A percentile compares a stretch with the other conserved stretches of the same genome.
Conservation (phyloP, 2,888 invertebrate species). For the Melanotus villosus region DNA sequence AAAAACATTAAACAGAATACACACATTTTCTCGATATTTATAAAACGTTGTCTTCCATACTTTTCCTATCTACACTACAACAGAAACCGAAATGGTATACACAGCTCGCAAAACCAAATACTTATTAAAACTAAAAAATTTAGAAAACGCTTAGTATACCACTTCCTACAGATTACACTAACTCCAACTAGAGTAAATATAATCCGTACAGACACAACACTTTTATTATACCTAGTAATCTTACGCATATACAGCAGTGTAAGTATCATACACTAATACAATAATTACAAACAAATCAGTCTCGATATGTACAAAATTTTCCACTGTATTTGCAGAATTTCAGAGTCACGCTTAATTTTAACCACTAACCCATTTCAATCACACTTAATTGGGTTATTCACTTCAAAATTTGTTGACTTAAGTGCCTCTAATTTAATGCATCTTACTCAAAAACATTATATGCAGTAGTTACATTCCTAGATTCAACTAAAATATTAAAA, state of each 20-base stretch:
- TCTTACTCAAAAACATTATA: constrained; percentile 24
- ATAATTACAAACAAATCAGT: constrained; percentile 47
- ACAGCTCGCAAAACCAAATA: too few relatives aligned
- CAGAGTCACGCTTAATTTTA: constrained; percentile 33
- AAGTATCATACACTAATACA: constrained; percentile 46
- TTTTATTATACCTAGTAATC: constrained; percentile 34
- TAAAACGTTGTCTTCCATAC: too few relatives aligned
- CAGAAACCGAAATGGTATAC: too few relatives aligned
- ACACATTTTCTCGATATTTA: too few relatives aligned
- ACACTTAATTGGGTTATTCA: constrained; percentile 14
- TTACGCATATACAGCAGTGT: constrained; percentile 39
- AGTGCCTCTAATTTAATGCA: constrained; percentile 18
- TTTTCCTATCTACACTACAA: too few relatives aligned
- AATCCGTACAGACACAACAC: constrained; percentile 13
- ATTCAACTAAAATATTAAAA: constrained; percentile 10
- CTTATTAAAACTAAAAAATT: not conserved
- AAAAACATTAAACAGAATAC: too few relatives aligned
- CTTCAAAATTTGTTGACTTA: not conserved
- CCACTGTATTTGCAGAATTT: constrained; percentile 27
- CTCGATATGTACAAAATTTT: constrained; percentile 42
- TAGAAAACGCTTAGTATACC: not conserved
- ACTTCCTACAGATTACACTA: constrained; percentile 7
- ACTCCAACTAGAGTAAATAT: not conserved
- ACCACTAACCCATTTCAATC: constrained; percentile 36
- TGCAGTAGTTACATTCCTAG: constrained; percentile 2